Evolutionary conservation across 2,888 invertebrate species (phyloP).

Genomic region (Anoplius nigerrimus): DNA sequence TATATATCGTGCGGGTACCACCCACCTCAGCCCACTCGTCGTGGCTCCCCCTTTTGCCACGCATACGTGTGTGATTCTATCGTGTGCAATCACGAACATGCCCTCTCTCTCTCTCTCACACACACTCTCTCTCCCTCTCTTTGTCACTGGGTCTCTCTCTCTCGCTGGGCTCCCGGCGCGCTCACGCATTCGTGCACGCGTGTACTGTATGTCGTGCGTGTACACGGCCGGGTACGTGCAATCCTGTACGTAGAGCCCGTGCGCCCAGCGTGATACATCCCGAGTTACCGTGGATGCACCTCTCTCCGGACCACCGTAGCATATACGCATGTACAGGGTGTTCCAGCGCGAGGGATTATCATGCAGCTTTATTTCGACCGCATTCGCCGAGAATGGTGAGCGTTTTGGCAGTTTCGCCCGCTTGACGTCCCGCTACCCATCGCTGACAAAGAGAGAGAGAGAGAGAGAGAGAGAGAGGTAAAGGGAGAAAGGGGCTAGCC

Average conservation of each 20-base stretch:
- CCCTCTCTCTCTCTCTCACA: constrained; percentile 9
- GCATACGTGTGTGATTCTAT: constrained; percentile 20
- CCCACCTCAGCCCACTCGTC: constrained; percentile 52
- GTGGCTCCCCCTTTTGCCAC: constrained; percentile 41
- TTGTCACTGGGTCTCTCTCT: too few species aligned
- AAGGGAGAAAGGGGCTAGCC: too few species aligned
- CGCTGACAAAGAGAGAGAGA: too few species aligned
- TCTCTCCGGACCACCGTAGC: constrained; percentile 33
- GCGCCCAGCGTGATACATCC: constrained; percentile 50
- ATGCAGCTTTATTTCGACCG: constrained; percentile 6
- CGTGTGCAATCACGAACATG: too few species aligned
- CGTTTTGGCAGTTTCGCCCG: too few species aligned
- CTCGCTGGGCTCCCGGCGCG: constrained; percentile 5
- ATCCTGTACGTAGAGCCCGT: constrained; percentile 30
- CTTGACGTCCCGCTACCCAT: too few species aligned
- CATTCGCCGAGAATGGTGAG: constrained; percentile 15
- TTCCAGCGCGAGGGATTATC: constrained; percentile 32
- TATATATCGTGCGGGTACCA: constrained; percentile 38
- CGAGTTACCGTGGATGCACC: constrained; percentile 44
- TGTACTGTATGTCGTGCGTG: constrained; percentile 36
- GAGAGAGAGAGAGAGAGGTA: too few species aligned
- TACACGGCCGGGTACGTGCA: constrained; percentile 27
- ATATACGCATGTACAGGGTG: constrained; percentile 48
- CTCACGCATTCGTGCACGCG: constrained; percentile 19
- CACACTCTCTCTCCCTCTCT: not conserved